Conservation (phyloP, 2,113 vertebrate genomes). For the Sylvia atricapilla region DNA sequence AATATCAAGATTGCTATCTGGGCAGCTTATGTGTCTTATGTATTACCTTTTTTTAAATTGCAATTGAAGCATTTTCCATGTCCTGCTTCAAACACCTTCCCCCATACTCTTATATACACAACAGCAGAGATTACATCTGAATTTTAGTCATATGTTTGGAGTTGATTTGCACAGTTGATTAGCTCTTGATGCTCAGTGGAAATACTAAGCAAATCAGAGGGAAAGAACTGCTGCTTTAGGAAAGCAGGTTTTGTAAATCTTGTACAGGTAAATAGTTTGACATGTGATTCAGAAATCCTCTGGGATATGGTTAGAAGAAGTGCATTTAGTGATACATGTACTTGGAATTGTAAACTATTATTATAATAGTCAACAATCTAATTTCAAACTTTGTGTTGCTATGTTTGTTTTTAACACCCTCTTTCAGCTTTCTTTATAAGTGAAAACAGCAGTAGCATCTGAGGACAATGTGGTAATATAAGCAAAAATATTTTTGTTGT, state of each 20-base stretch:
- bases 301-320: background rate
- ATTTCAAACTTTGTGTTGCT: background rate
- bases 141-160: background rate
- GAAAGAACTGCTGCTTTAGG: background rate
- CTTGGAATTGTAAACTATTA: background rate
- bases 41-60: background rate
- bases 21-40: background rate
- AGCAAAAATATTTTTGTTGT: background rate
- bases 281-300: background rate
- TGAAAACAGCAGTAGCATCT: background rate
- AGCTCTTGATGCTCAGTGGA: background rate
- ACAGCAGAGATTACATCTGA: background rate
- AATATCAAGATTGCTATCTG: background rate
- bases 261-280: background rate
- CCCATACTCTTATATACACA: background rate
- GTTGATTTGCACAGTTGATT: background rate
- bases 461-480: background rate
- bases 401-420: background rate
- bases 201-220: background rate
- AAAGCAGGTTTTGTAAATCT: background rate
- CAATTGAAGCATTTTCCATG: background rate
- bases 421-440: background rate
- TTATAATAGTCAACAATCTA: background rate
- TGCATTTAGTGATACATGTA: background rate
- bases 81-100: background rate